Conservation (phyloP, 2,113 vertebrate species). For the Daboia siamensis region DNA sequence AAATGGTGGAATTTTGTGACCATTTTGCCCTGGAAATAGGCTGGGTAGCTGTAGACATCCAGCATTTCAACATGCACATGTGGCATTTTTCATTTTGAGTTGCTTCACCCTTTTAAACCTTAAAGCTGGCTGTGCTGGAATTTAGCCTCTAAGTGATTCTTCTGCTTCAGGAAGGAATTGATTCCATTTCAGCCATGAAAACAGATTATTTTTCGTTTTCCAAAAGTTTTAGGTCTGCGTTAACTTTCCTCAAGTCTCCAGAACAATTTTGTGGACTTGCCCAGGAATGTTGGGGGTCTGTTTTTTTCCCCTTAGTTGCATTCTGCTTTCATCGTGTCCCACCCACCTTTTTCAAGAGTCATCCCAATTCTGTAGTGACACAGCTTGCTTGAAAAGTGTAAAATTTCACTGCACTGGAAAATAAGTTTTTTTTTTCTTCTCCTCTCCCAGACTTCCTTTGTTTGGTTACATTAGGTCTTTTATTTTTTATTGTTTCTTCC, state of each 20-base stretch:
- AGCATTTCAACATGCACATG: neutral
- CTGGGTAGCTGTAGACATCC: neutral
- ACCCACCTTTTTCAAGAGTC: neutral
- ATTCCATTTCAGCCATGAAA: conserved; percentile 42
- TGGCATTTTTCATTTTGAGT: neutral
- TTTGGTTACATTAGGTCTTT: conserved; percentile 59
- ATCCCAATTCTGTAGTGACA: neutral
- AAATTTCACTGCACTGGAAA: conserved; percentile 31
- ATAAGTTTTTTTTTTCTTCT: conserved; percentile 53
- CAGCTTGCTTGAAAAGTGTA: neutral
- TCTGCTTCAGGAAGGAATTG: conserved; percentile 10
- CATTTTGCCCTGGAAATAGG: neutral
- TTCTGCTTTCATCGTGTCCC: neutral
- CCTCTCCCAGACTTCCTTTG: conserved; percentile 58
- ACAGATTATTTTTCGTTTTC: conserved; percentile 20
- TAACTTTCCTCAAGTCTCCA: conserved; percentile 71
- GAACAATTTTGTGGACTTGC: conserved; percentile 48
- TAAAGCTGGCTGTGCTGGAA: neutral
- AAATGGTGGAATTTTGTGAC: neutral
- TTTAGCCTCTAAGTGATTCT: neutral
- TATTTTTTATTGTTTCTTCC: conserved; percentile 46
- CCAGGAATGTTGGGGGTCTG: conserved; percentile 31
- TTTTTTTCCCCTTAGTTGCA: no score
- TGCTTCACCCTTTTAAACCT: neutral
- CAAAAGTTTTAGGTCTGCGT: conserved; percentile 51